Conservation (phyloP, 2,888 invertebrate genomes). For the Lumbricus terrestris region DNA sequence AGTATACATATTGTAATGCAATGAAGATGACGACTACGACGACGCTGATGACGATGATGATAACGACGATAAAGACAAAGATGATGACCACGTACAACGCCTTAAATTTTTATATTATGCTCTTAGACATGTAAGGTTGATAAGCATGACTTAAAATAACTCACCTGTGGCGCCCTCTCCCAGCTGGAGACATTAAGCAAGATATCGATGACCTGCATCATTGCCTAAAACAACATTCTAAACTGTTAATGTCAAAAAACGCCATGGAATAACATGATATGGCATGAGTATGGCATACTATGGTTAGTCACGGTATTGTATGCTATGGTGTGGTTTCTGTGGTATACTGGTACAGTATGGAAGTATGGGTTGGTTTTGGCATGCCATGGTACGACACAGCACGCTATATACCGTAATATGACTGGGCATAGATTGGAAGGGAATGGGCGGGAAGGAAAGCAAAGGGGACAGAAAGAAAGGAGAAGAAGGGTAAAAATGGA, state of each 20-base stretch:
- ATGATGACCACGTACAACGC: background rate
- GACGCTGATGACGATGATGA: background rate
- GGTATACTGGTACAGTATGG: no score
- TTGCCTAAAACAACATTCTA: background rate
- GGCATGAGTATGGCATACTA: background rate
- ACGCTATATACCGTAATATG: no score
- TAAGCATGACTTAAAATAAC: background rate
- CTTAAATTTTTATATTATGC: background rate
- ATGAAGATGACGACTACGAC: background rate
- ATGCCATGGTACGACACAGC: no score
- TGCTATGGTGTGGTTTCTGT: background rate
- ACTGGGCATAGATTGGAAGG: background rate
- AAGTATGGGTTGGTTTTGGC: no score
- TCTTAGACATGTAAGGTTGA: background rate
- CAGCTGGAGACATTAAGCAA: background rate
- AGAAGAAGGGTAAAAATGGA: no score
- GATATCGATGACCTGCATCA: background rate
- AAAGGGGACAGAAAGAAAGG: background rate
- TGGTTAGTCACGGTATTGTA: background rate
- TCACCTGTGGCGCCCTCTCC: background rate
- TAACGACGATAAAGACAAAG: background rate
- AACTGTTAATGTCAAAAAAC: background rate
- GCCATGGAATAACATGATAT: no score
- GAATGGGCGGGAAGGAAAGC: background rate
- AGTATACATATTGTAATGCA: no score